Percentiles rank a stretch among this genome's conserved stretches.
Conservation (phyloP, 2,797 vertebrate species). For the Heterohyrax brucei region DNA sequence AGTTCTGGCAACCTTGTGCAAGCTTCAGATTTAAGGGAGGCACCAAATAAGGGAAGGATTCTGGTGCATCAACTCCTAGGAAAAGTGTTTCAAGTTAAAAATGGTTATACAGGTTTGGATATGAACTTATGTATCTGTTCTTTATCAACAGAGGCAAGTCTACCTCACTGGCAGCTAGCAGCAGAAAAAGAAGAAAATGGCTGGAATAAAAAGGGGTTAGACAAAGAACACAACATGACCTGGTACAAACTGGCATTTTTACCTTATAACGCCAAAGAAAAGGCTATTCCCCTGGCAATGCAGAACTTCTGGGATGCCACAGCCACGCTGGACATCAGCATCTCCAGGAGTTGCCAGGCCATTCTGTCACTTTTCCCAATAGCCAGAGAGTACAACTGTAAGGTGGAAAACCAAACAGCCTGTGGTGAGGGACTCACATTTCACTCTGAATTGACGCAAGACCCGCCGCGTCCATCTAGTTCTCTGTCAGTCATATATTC, state of each 20-base stretch:
- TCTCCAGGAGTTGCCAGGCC: constrained; percentile 40
- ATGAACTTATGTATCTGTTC: constrained; percentile 92
- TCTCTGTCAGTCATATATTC: constrained; percentile 60
- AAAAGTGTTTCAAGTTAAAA: constrained; percentile 93
- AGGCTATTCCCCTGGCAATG: constrained; percentile 34
- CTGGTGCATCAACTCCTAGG: constrained; percentile 88
- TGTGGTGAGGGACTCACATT: constrained; percentile 68
- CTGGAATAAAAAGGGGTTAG: constrained; percentile 86
- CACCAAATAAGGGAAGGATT: constrained; percentile 94
- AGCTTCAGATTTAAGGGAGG: constrained; percentile 89
- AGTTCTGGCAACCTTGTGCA: constrained; percentile 87
- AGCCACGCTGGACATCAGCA: constrained; percentile 23
- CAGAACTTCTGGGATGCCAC: not conserved
- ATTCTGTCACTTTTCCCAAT: not conserved
- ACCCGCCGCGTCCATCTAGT: constrained; percentile 16
- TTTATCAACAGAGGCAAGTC: constrained; percentile 92
- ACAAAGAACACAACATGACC: constrained; percentile 82
- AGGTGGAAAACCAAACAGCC: constrained; percentile 59
- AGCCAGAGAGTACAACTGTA: constrained; percentile 44
- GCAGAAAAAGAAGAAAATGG: constrained; percentile 85
- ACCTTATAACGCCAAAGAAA: constrained; percentile 59
- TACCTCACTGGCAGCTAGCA: constrained; percentile 89
- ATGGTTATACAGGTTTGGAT: constrained; percentile 93
- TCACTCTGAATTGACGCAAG: constrained; percentile 60
- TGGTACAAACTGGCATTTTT: constrained; percentile 74